Evolutionary conservation across 2,113 vertebrate genomes (phyloP), one percentile per base, ranked within the genome.

Genomic region (Platycercus adscitus): DNA sequence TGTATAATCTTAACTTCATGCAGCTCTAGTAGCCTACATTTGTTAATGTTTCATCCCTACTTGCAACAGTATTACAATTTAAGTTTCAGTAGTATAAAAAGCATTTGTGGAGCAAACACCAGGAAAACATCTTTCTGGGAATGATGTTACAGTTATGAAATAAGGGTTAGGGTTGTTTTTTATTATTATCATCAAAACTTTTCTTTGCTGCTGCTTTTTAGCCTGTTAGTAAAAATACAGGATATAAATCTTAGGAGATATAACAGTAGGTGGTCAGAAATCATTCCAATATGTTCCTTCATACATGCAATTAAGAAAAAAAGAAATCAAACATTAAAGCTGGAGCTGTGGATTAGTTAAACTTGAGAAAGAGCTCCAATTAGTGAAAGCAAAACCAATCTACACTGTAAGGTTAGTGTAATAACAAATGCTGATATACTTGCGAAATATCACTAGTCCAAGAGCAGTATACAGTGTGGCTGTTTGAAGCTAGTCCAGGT

Each of bases 1-100:
- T 94, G 80, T 91, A 77, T 95, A 94, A 96, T 97, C 91, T 93
- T 97, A 96, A 97, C 92, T 97, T 95, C 41, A 85, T 91, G 46
- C 49, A 86, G 46, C 70, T 93, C 64, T 84, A 79, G 86, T 85
- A 96, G n/a, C 72, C 25, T 92, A 75, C 86, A 96, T 82, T 94
- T 84, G 66, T 86, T 97, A 96, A 95, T 91, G 94, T 97, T 97
- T 95, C 95, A 96, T 95, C 92, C 71, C 60, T 89, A 64, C 58
- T 94, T 92, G 81, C 89, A 95, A 91, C 68, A 91, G 71, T 63
- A 83, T 96, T 97, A 84, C 95, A 95, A 85, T 97, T 95, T 95
- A 95, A 93, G 91, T 96, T 97, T 96, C 49, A 69, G 81, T 91
- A 96, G 95, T 89, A 92, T 89, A 96, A 97, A 92, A 91, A 77